Evolutionary conservation across 64 coral and sea anemone species (phyloP).

Genomic region (Montipora efflorescens): DNA sequence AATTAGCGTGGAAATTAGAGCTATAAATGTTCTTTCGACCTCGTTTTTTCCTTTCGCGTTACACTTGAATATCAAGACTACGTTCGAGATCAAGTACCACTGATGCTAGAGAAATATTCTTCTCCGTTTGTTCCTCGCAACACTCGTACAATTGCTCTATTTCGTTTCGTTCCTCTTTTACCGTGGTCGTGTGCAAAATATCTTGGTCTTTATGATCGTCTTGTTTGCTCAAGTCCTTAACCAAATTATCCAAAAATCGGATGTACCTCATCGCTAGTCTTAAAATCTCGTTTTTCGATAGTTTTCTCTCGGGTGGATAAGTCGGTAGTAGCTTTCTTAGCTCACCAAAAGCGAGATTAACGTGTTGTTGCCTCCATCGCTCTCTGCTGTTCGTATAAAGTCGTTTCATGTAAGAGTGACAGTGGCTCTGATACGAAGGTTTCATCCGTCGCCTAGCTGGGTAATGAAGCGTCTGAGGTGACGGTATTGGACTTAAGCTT

Average conservation of each 20-base stretch:
- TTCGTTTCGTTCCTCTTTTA: constrained; percentile 11
- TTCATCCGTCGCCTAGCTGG: constrained; percentile 35
- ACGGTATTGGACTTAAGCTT: constrained; percentile 63
- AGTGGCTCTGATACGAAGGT: constrained; percentile 36
- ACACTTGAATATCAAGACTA: background rate
- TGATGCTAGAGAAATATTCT: background rate
- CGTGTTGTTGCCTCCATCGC: constrained; percentile 85
- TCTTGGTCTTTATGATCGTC: background rate
- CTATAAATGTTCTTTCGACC: background rate
- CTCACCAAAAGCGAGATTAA: constrained; percentile 84
- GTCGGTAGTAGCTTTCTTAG: constrained; percentile 84
- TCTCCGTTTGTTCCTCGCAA: constrained; percentile 7
- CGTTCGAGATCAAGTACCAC: background rate
- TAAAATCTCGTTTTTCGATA: constrained; percentile 90
- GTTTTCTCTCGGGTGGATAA: constrained; percentile 82
- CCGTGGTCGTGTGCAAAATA: background rate
- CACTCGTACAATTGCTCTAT: background rate
- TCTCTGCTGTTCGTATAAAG: constrained; percentile 84
- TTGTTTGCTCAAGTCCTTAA: constrained; percentile 68
- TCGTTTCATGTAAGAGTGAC: constrained; percentile 79
- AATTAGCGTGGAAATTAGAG: constrained; percentile 12
- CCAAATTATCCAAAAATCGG: constrained; percentile 75
- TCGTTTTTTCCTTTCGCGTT: no score
- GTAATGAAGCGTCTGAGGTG: constrained; percentile 23
- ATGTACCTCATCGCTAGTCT: constrained; percentile 94